Evolutionary conservation across 1,140 invertebrate genomes (phyloP), one percentile per base, ranked within the genome.

Genomic region (Macrobrachium nipponense): DNA sequence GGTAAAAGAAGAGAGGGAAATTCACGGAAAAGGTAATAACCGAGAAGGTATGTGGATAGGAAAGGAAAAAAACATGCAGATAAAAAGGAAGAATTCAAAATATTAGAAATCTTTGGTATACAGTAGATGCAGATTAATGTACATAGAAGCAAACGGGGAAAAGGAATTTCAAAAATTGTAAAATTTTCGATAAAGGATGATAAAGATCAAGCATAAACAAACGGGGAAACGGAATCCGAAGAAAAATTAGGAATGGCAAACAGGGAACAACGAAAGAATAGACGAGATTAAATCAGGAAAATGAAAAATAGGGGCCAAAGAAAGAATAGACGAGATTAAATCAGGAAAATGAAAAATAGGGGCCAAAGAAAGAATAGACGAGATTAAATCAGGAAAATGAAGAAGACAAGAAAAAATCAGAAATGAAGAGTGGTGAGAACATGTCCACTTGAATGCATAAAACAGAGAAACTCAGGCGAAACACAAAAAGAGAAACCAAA

Each of bases 401-500:
- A 44, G 2, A 73, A 10, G 70, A 27, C 36, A 73, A 73, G 51
- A 73, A 6, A 73, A 73, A 15, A 73, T 15, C n/a, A 73, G 27
- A 4, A 36, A 36, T 36, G 27, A 36, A 36, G 27, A 36, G 4
- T 36, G 27, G 27, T 36, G 27, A 36, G 27, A 36, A 36, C 27
- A 36, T 11, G 5, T 60, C 11, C 76, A 61, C 76, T 58, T 1
- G 76, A 10, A 23, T 58, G 43, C 70, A 73, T 27, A 12, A 18
- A 44, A 27, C n/a, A 20, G 76, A 58, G 23, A 78, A 78, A 78
- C 23, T 61, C 58, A 44, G 23, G 66, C 15, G 76, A 78, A 14
- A 7, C 6, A 4, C 5, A 20, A 60, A 61, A 20, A 27, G 58
- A 60, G 44, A 77, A 20, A 78, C 58, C 36, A 20, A 27, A n/a